Evolutionary conservation across 2,888 invertebrate species (phyloP).

Genomic region (Brenthis ino): DNA sequence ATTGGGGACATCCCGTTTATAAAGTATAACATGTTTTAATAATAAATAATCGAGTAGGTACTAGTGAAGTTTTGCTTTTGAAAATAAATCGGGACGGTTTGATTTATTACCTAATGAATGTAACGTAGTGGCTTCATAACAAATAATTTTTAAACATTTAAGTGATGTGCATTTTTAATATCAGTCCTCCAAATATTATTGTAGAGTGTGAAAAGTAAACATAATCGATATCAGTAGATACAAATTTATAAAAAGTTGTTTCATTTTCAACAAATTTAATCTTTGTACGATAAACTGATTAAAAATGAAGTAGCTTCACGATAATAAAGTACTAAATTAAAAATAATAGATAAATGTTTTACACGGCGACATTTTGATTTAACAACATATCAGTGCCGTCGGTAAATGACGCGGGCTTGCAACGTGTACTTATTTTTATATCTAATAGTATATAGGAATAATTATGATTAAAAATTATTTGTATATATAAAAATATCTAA

Average conservation of each 20-base stretch:
- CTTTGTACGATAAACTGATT: slow-evolving; percentile 31
- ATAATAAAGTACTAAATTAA: slow-evolving; percentile 30
- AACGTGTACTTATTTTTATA: background rate
- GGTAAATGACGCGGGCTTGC: slow-evolving; percentile 27
- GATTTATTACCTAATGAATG: slow-evolving; percentile 11
- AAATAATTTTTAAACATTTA: background rate
- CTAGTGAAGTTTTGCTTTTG: background rate
- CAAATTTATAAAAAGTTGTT: background rate
- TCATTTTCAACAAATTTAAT: slow-evolving; percentile 32
- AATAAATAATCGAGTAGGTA: slow-evolving; percentile 19
- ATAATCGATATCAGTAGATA: background rate
- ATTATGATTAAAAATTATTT: too few species aligned
- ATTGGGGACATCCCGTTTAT: slow-evolving; percentile 15
- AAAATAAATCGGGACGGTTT: slow-evolving; percentile 2
- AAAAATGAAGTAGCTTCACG: slow-evolving; percentile 33
- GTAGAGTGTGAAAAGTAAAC: slow-evolving; percentile 3
- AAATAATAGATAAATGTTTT: slow-evolving; percentile 27
- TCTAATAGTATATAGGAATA: too few species aligned
- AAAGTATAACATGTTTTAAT: slow-evolving; percentile 21
- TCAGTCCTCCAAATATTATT: background rate
- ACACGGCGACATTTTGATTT: slow-evolving; percentile 24
- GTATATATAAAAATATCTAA: too few species aligned
- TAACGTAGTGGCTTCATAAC: background rate
- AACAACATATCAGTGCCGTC: slow-evolving; percentile 31
- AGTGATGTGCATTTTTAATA: background rate